These are phyloP conservation scores for Narcine bancroftii DNA, from an alignment of 2,113 vertebrate genomes.

Conservation along the genomic window DNA sequence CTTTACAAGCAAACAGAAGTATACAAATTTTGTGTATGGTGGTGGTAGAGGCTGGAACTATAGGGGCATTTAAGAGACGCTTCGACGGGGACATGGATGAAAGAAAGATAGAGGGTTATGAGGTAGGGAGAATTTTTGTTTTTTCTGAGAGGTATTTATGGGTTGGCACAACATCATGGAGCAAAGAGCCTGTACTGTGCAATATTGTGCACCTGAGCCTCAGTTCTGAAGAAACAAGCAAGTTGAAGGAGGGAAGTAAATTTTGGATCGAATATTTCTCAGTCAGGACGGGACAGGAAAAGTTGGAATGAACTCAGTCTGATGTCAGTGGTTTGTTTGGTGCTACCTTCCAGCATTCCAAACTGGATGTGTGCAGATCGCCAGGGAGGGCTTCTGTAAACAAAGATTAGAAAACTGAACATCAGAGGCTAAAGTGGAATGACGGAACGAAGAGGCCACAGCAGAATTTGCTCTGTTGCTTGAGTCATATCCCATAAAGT, in stretches of 20 bases:
- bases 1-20: no score
- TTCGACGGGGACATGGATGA: no score
- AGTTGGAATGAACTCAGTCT: background rate
- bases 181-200: no score
- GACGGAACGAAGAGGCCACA: background rate
- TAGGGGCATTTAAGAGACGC: no score
- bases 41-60: no score
- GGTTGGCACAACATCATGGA: no score
- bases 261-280: background rate
- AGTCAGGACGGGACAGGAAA: background rate
- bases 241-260: background rate
- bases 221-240: background rate
- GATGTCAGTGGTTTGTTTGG: background rate
- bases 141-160: no score
- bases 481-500: background rate
- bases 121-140: no score
- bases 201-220: background rate
- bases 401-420: background rate
- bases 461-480: background rate
- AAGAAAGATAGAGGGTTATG: no score
- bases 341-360: background rate
- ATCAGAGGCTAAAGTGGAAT: background rate
- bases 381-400: background rate
- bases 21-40: no score
- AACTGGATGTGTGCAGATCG: conserved; percentile 1